These are phyloP conservation scores for Peromyscus melanophrys DNA, from an alignment of 2,797 vertebrate genomes.

Conservation along the genomic window DNA sequence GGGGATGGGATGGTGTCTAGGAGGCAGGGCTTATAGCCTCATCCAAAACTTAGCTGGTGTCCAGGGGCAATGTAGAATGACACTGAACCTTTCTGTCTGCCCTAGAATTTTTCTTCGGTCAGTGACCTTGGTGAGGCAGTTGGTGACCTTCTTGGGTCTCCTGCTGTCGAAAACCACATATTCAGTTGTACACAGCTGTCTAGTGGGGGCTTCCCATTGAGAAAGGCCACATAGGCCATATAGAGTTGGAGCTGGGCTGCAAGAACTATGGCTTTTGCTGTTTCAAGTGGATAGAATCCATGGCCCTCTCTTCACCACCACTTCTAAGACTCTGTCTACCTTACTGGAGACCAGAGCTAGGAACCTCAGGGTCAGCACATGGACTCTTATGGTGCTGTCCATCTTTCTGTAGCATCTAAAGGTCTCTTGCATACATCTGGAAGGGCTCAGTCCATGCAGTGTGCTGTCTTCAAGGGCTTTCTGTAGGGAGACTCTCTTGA, in stretches of 20 bases:
- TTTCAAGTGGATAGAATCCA: neutral
- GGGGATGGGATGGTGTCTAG: neutral
- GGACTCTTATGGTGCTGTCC: rapidly evolving
- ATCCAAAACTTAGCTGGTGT: neutral
- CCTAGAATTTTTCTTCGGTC: neutral
- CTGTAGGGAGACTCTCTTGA: neutral
- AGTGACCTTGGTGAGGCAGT: neutral
- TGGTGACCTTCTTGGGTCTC: neutral
- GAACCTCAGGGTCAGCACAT: too few relatives aligned
- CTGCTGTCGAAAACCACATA: neutral
- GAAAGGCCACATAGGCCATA: too few relatives aligned
- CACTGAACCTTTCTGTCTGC: neutral
- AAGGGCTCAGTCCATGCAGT: neutral
- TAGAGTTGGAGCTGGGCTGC: rapidly evolving
- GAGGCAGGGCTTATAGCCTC: rapidly evolving
- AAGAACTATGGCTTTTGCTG: neutral
- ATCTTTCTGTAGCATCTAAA: neutral
- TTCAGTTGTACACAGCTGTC: neutral
- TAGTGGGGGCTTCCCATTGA: neutral
- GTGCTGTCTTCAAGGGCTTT: neutral
- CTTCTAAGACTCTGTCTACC: neutral
- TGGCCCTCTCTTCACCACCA: neutral
- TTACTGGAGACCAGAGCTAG: neutral
- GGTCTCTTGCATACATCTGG: neutral
- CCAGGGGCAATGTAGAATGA: rapidly evolving